Evolutionary conservation across 2,888 invertebrate genomes (phyloP), one percentile per base, ranked within the genome.

Genomic region (Lepidocyrtoides sp.): DNA sequence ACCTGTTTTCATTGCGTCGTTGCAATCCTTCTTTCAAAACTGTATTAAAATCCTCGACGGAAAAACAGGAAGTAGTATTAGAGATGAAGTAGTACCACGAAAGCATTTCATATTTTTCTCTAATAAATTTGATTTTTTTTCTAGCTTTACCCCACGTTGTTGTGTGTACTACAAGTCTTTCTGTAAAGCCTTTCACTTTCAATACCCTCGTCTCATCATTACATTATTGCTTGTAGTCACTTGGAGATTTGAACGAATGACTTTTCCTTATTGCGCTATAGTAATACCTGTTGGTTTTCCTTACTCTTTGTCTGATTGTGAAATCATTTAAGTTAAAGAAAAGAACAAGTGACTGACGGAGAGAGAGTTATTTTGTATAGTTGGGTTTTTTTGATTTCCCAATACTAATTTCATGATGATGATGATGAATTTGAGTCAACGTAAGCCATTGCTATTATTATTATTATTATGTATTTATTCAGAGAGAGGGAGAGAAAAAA

Each of bases 401-500:
- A 48, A 48, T 75, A 23, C 48, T 75, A 48, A 75, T 75, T 75
- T 48, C 75, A 75, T 48, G 36, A 26, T 48, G 75, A 23, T 23
- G 54, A 57, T 14, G 41, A 17, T 26, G 23, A 2, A 14, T 8
- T n/a, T 77, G 66, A n/a, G n/a, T n/a, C n/a, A n/a, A n/a, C n/a
- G n/a, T n/a, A n/a, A n/a, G n/a, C 23, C 63, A 66, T n/a, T 66
- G 2, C 66, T 66, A 32, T 66, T n/a, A 66, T 66, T n/a, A 36
- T 69, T n/a, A 75, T 75, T n/a, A 36, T 69, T n/a, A 75, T 75
- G 75, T 75, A 75, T 75, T 77, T 77, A 77, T 77, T 77, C 77
- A 17, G 29, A 0, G 44, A 23, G 14, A 44, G 23, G n/a, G 29
- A 20, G 75, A 14, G 44, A 41, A 23, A 72, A 44, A 44, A 36